Evolutionary conservation across 1,140 invertebrate species (phyloP).

Genomic region (Cecropterus lyciades): DNA sequence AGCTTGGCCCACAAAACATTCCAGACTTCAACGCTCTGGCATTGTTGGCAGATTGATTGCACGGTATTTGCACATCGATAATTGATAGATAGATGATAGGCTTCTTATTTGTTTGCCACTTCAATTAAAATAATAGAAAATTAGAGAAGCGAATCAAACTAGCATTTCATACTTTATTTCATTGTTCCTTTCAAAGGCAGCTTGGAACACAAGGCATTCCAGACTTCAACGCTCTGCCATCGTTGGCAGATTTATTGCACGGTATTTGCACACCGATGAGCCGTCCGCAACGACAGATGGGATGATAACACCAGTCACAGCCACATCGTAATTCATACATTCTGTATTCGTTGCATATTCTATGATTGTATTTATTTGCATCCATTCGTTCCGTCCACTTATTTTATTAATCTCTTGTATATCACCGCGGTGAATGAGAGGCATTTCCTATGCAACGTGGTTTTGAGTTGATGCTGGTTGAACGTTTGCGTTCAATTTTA

Average conservation of each 20-base stretch:
- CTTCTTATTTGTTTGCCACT: too few species aligned
- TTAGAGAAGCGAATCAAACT: too few species aligned
- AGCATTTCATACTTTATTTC: neutral
- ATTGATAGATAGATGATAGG: too few species aligned
- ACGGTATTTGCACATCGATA: too few species aligned
- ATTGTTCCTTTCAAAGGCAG: neutral
- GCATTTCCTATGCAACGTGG: too few species aligned
- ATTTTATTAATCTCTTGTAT: neutral
- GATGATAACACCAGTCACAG: neutral
- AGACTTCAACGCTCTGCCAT: neutral
- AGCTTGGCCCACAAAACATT: too few species aligned
- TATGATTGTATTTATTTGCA: slow-evolving; percentile 1
- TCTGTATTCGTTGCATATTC: neutral
- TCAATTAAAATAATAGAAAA: too few species aligned
- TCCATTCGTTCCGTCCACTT: neutral
- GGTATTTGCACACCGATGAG: slow-evolving; percentile 1
- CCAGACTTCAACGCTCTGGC: too few species aligned
- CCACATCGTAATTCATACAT: neutral
- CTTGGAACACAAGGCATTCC: neutral
- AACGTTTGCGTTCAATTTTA: too few species aligned
- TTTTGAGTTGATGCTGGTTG: too few species aligned
- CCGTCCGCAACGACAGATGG: neutral
- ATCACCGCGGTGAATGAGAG: too few species aligned
- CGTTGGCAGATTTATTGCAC: neutral
- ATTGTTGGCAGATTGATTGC: too few species aligned